Conservation (phyloP, 1,140 invertebrate genomes). For the Nebria ingens region DNA sequence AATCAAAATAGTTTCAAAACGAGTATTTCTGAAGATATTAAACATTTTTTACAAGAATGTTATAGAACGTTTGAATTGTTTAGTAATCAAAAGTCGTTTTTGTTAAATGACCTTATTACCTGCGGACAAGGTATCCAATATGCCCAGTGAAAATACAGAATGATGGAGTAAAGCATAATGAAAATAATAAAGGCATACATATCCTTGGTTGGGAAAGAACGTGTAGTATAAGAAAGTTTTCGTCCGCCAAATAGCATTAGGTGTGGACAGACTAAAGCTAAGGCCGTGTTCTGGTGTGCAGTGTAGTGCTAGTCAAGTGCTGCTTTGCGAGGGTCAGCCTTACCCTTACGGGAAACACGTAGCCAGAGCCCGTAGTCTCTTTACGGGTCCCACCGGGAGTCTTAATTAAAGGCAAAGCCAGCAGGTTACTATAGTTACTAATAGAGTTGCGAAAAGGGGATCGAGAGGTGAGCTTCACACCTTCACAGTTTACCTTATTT, state of each 20-base stretch:
- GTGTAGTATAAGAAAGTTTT: background rate
- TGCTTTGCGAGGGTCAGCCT: constrained; percentile 1
- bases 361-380: background rate
- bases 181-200: constrained; percentile 10
- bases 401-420: constrained; percentile 8
- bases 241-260: constrained; percentile 2
- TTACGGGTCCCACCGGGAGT: constrained; percentile 3
- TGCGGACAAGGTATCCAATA: too few relatives aligned
- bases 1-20: too few relatives aligned
- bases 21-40: too few relatives aligned
- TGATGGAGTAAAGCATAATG: background rate
- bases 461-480: background rate
- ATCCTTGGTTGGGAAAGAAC: background rate
- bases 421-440: constrained; percentile 8
- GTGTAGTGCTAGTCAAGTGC: background rate
- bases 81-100: too few relatives aligned
- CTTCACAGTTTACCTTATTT: background rate
- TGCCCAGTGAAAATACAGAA: too few relatives aligned
- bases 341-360: background rate
- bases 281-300: background rate
- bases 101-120: background rate
- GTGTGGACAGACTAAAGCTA: background rate
- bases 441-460: background rate
- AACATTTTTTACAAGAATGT: too few relatives aligned
- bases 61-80: too few relatives aligned